These are phyloP conservation scores for Apis dorsata DNA, from an alignment of 1,140 invertebrate genomes.

Conservation along the genomic window DNA sequence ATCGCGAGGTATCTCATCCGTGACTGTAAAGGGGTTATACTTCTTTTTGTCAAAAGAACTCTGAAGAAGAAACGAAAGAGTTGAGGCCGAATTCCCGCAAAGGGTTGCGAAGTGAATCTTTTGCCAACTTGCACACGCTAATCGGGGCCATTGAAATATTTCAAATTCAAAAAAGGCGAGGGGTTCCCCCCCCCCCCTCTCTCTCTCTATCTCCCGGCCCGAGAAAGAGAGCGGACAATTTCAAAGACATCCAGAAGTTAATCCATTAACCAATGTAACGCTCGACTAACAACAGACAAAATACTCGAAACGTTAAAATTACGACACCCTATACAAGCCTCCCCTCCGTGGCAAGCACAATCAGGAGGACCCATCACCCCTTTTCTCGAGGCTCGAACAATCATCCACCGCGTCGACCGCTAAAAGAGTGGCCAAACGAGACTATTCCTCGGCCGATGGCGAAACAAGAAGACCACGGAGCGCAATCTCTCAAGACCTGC, in stretches of 20 bases:
- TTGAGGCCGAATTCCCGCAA: not conserved
- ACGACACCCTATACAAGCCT: constrained; percentile 14
- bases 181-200: too few species aligned
- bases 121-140: not conserved
- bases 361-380: not conserved
- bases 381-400: constrained; percentile 1
- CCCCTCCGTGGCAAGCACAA: not conserved
- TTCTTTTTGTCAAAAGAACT: not conserved
- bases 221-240: not conserved
- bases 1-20: too few species aligned
- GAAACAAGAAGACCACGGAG: not conserved
- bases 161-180: not conserved
- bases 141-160: constrained; percentile 5
- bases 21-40: too few species aligned
- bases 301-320: constrained; percentile 35
- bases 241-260: constrained; percentile 30
- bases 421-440: constrained; percentile 27
- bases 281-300: constrained; percentile 27
- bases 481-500: constrained; percentile 31
- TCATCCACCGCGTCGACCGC: constrained; percentile 43
- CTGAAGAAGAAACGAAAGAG: not conserved
- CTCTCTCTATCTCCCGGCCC: not conserved
- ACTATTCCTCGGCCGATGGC: not conserved
- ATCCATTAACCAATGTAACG: constrained; percentile 38
- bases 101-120: not conserved